These are phyloP conservation scores for Macrophya annulata DNA, from an alignment of 2,888 invertebrate genomes.

Conservation along the genomic window DNA sequence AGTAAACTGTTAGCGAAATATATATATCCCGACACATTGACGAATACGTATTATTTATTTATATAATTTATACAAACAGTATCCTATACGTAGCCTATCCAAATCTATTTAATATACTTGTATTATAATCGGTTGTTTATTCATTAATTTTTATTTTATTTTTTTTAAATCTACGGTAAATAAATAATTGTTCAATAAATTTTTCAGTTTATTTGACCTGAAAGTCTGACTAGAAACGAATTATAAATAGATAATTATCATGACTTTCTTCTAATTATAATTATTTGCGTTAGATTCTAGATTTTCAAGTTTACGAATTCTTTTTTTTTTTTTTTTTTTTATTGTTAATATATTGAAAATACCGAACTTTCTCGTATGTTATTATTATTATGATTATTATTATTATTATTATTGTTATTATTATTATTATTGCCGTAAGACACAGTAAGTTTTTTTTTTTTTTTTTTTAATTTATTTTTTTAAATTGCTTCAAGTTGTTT, in stretches of 20 bases:
- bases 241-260: neutral
- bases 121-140: constrained; percentile 58
- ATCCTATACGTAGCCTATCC: constrained; percentile 68
- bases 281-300: neutral
- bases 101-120: constrained; percentile 60
- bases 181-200: constrained; percentile 5
- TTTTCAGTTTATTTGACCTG: neutral
- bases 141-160: constrained; percentile 58
- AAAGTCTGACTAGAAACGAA: constrained; percentile 14
- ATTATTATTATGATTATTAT: neutral
- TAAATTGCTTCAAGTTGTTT: constrained; percentile 49
- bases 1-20: constrained; percentile 55
- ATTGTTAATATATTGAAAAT: constrained; percentile 39
- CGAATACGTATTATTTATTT: constrained; percentile 57
- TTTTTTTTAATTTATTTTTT: constrained; percentile 27
- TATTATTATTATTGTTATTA: neutral
- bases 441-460: constrained; percentile 61
- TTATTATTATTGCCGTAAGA: constrained; percentile 64
- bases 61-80: constrained; percentile 64
- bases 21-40: constrained; percentile 48
- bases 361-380: constrained; percentile 30
- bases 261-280: neutral
- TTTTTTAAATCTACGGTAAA: constrained; percentile 54
- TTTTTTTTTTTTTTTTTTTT: neutral
- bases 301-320: neutral